Percentiles rank a stretch among this genome's conserved stretches.
Conservation (phyloP, 2,113 vertebrate genomes). For the Cheilinus undulatus region DNA sequence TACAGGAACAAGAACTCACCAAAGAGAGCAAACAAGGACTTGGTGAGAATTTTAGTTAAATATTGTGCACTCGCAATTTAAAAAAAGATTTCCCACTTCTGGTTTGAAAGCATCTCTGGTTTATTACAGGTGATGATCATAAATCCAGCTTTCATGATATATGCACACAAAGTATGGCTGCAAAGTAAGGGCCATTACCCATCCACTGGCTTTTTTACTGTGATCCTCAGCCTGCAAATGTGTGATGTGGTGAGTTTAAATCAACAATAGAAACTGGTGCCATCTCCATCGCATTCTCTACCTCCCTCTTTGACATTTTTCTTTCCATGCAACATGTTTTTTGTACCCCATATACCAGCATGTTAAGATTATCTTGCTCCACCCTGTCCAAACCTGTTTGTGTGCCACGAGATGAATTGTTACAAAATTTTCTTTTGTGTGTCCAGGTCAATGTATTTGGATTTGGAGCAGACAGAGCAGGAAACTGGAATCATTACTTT, state of each 20-base stretch:
- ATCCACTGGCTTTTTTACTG: constrained; percentile 60
- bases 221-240: constrained; percentile 45
- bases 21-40: neutral
- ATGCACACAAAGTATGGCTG: constrained; percentile 39
- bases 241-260: constrained; percentile 56
- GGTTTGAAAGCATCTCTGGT: neutral
- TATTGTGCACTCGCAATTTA: neutral
- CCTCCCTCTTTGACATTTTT: too few species aligned
- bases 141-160: constrained; percentile 57
- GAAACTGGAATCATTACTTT: too few species aligned
- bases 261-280: too few species aligned
- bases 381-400: too few species aligned
- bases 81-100: neutral
- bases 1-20: neutral
- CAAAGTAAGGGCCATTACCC: constrained; percentile 15
- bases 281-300: too few species aligned
- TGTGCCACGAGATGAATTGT: too few species aligned
- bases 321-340: too few species aligned
- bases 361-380: too few species aligned
- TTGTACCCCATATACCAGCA: too few species aligned
- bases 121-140: constrained; percentile 52
- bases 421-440: too few species aligned
- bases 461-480: too few species aligned
- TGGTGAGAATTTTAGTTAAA: constrained; percentile 6
- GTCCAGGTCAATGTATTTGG: too few species aligned